These are phyloP conservation scores for Pyrrhopygopsis socrates DNA, from an alignment of 2,888 invertebrate species.

Conservation along the genomic window DNA sequence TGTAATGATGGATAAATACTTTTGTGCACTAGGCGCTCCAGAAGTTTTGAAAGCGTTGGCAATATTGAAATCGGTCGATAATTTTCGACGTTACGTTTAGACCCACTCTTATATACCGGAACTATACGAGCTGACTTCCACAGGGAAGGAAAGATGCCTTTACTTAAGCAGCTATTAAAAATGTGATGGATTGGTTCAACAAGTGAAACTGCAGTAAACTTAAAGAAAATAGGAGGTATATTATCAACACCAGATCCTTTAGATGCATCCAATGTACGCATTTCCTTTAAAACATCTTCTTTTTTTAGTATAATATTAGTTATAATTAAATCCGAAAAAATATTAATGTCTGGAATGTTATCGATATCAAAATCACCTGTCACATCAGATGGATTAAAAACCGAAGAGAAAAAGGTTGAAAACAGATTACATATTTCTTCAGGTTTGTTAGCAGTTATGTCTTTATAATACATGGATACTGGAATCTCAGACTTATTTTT, in stretches of 20 bases:
- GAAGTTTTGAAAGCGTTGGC: slow-evolving; percentile 66
- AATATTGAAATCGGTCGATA: slow-evolving; percentile 58
- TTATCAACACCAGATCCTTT: too few species aligned
- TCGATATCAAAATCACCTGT: neutral
- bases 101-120: slow-evolving; percentile 52
- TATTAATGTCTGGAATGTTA: slow-evolving; percentile 1
- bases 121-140: slow-evolving; percentile 70
- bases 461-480: neutral
- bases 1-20: slow-evolving; percentile 65
- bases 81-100: neutral
- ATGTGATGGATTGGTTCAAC: slow-evolving; percentile 9
- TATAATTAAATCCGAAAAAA: neutral
- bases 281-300: too few species aligned
- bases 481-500: slow-evolving; percentile 2
- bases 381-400: neutral
- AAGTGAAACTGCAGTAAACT: neutral
- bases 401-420: neutral
- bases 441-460: neutral
- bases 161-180: slow-evolving; percentile 32
- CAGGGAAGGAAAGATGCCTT: slow-evolving; percentile 61
- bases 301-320: too few species aligned
- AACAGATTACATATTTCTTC: neutral
- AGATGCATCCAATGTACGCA: too few species aligned
- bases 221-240: too few species aligned
- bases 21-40: slow-evolving; percentile 70